A percentile compares a stretch with the other conserved stretches of the same genome.
Conservation (phyloP, 2,113 vertebrate genomes). For the Agelaius phoeniceus region DNA sequence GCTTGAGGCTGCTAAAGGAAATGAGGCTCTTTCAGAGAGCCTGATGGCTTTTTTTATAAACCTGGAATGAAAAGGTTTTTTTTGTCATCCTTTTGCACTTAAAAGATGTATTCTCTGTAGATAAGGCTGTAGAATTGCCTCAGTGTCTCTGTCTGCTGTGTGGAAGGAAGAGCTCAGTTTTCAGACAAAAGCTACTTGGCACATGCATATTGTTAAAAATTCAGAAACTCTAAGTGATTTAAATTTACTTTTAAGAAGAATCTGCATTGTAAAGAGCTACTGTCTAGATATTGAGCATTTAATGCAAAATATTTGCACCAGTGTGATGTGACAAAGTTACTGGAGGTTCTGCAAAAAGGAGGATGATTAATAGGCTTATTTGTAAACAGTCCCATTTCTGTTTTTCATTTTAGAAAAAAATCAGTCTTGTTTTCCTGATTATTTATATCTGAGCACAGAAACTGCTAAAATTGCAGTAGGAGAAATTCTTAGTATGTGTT, state of each 20-base stretch:
- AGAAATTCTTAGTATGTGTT: neutral
- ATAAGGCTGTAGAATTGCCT: neutral
- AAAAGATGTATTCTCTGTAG: neutral
- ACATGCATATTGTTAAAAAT: neutral
- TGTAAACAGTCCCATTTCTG: neutral
- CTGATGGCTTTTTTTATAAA: neutral
- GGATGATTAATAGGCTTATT: neutral
- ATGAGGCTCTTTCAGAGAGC: neutral
- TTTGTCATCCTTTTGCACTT: neutral
- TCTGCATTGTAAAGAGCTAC: neutral
- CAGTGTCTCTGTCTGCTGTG: neutral
- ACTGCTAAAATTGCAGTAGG: neutral
- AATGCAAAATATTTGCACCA: neutral
- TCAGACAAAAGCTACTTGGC: neutral
- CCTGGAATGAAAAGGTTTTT: neutral
- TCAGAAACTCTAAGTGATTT: neutral
- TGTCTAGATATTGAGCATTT: neutral
- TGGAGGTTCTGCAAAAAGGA: neutral
- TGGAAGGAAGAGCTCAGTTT: neutral
- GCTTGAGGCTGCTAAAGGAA: neutral
- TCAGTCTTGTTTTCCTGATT: neutral
- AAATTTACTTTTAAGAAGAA: neutral
- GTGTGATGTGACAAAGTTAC: neutral
- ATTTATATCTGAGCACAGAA: neutral
- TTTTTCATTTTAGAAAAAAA: neutral